Base-by-base conservation (phyloP, 64 coral and sea anemone genomes). In the Actinia tenebrosa region DNA sequence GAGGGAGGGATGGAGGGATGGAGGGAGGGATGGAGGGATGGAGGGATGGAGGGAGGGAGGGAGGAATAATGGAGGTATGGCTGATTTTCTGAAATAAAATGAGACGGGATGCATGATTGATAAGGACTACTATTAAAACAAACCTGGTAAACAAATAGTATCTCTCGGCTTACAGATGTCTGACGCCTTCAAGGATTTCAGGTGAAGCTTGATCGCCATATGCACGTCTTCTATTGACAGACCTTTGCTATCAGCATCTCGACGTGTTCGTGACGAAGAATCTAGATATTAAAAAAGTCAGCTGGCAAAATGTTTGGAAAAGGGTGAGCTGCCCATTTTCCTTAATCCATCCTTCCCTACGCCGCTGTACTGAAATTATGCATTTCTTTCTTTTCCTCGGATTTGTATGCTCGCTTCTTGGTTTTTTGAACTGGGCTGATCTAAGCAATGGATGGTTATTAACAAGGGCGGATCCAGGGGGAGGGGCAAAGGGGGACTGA, bases 81-180 rank as follows among this genome's bases (percentile, higher is more conserved):
- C 30, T 0, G 30, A 37, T 37, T 37, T 37, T 37, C 30, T 37
- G 30, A 37, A 37, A 37, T 37, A 37, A 37, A 37, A 37, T 37
- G n/a, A 0, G 20, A 20, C 0, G 5, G 63, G 63, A 20, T 22
- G 20, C 2, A 8, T 66, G 3, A 19, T 0, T 64, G 20, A 22
- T 20, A 19, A 20, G 5, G 63, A 3, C 47, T 37, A 79, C 23
- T 79, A 46, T 19, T 53, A 44, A 17, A 46, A 75, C 69, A 75
- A 75, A 85, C 83, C 83, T 61, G 83, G 23, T 7, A 61, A 54
- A 15, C 83, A 85, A 25, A 85, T 43, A 10, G 42, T 44, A 85
- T 85, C 83, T 1, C n/a, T 85, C 0, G 83, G 60, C 20, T 85
- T 85, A 64, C 83, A 85, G 30, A 85, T 85, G 25, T 85, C 83